phyloP scores from a whole-genome alignment of 2,797 vertebrate genomes.

The Rachycentron canadum region DNA sequence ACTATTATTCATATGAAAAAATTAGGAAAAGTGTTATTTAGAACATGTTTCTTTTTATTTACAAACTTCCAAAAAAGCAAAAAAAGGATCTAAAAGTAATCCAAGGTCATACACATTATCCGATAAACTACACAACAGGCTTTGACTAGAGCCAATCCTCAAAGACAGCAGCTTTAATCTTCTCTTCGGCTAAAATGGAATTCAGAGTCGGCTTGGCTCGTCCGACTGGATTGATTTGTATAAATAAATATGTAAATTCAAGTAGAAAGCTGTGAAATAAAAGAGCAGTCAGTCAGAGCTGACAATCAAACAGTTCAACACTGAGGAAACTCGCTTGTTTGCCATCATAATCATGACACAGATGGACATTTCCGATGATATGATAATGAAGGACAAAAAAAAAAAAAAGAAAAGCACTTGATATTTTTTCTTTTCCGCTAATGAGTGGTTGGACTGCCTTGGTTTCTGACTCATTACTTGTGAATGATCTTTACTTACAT shows the following conservation, averaged over 20 bases:
- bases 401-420: slow-evolving; percentile 46
- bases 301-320: slow-evolving; percentile 55
- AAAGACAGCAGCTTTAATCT: slow-evolving; percentile 73
- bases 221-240: slow-evolving; percentile 54
- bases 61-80: slow-evolving; percentile 76
- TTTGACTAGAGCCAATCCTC: slow-evolving; percentile 66
- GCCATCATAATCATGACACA: slow-evolving; percentile 39
- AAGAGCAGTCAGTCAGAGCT: slow-evolving; percentile 60
- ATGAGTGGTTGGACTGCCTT: slow-evolving; percentile 36
- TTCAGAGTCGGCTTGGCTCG: slow-evolving; percentile 62
- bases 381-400: slow-evolving; percentile 34
- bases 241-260: slow-evolving; percentile 85
- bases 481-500: slow-evolving; percentile 48
- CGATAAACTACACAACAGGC: slow-evolving; percentile 72
- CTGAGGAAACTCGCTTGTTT: slow-evolving; percentile 49
- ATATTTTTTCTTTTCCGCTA: slow-evolving; percentile 38
- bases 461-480: slow-evolving; percentile 51
- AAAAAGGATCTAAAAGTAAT: slow-evolving; percentile 67
- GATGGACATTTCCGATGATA: slow-evolving; percentile 61
- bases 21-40: slow-evolving; percentile 59
- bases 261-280: slow-evolving; percentile 81
- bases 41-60: slow-evolving; percentile 84
- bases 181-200: slow-evolving; percentile 72
- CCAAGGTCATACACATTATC: slow-evolving; percentile 70
- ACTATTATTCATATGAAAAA: slow-evolving; percentile 34